Conservation (phyloP, 2,888 invertebrate species). For the Fragum fragum region DNA sequence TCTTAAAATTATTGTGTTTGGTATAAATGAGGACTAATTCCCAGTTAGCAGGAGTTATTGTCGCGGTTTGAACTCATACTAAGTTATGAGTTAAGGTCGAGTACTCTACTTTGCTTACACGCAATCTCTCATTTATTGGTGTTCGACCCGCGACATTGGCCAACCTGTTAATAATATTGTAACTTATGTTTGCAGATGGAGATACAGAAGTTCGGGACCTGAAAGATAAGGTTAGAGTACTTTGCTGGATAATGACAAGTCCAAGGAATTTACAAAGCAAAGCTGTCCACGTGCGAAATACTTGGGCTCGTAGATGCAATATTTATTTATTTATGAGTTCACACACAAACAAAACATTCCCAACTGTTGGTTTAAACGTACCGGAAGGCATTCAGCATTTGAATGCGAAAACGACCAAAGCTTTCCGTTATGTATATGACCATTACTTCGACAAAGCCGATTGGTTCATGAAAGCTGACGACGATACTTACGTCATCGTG, state of each 20-base stretch:
- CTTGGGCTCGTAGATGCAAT: constrained; percentile 79
- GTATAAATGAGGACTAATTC: too few relatives aligned
- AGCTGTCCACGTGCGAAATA: constrained; percentile 92
- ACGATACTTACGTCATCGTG: too few relatives aligned
- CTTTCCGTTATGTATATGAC: constrained; percentile 95
- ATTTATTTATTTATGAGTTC: constrained; percentile 86
- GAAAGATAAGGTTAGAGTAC: constrained; percentile 90
- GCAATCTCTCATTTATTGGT: not conserved
- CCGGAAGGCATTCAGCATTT: constrained; percentile 95
- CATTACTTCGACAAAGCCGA: constrained; percentile 91
- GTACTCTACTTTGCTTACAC: not conserved
- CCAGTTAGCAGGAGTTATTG: too few relatives aligned
- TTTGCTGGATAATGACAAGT: constrained; percentile 98
- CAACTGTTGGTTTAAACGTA: constrained; percentile 91
- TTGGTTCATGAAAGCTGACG: too few relatives aligned
- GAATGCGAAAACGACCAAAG: constrained; percentile 98
- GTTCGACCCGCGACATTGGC: not conserved
- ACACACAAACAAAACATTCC: constrained; percentile 90
- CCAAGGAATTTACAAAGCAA: constrained; percentile 95
- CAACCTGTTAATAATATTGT: too few relatives aligned
- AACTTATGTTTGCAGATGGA: too few relatives aligned
- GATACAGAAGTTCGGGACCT: too few relatives aligned
- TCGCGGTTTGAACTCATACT: too few relatives aligned
- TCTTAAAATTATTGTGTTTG: too few relatives aligned
- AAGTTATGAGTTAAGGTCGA: not conserved